Evolutionary conservation across 1,140 invertebrate genomes (phyloP), one percentile per base, ranked within the genome.

Genomic region (Melitaea cinxia): DNA sequence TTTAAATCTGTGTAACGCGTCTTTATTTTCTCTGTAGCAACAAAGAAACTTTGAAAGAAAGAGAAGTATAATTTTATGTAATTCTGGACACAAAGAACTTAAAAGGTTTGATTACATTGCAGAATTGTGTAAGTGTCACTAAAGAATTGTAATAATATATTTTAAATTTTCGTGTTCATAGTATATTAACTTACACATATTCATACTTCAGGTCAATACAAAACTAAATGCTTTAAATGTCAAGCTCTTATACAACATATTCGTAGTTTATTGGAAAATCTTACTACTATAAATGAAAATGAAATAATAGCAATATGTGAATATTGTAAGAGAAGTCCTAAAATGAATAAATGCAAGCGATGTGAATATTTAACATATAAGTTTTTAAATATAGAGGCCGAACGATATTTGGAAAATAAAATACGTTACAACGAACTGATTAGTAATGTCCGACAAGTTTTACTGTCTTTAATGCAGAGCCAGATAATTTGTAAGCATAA

Each of bases 71-170:
- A 63, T 75, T 37, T 47, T 77, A 21, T 58, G 68, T 12, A 73
- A 77, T 35, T 61, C 54, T 0, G 61, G 47, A 0, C 12, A 68
- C 1, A 69, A 28, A 19, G 64, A 73, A n/a, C 24, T 71, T 2
- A 77, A 69, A 49, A 70, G 59, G 39, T 42, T 63, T n/a, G 61
- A 68, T 28, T 72, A 63, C 35, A 56, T 77, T 14, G 33, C 21
- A 17, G 71, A 77, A 63, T 35, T 77, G n/a, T 68, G 75, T 77
- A 50, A 68, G 69, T 72, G 4, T 21, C 0, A 9, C 5, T 45
- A 17, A 45, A 19, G 9, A 37, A 0, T n/a, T 4, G 14, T 3
- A 14, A 15, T 15, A 37, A 19, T 45, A 2, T 45, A 21, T 17
- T 19, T 45, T n/a, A n/a, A n/a, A n/a, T n/a, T n/a, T n/a, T n/a